Base-by-base conservation (phyloP, 1,140 invertebrate genomes). In the Pogonomyrmex californicus region DNA sequence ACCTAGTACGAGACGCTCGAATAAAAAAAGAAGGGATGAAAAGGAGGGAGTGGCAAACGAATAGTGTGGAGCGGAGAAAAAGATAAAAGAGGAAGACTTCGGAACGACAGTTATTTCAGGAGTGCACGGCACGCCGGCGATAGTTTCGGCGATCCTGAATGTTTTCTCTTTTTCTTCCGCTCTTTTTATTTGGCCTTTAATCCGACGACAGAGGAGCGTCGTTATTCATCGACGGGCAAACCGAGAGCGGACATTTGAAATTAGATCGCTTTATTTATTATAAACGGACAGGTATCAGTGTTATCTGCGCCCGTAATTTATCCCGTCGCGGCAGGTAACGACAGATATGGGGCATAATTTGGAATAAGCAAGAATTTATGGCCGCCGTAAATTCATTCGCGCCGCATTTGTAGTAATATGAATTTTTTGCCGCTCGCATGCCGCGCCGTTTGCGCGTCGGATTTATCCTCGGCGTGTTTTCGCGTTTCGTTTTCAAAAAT, bases 291-390 rank as follows among this genome's bases (percentile, higher is more conserved):
- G 68, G n/a, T 81, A 81, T 88, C 88, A 86, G 63, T 86, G 88
- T 86, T 85, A 78, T 60, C 56, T 47, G 49, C 60, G 1, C 66
- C 23, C 87, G 56, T 83, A 83, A 90, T 90, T 86, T 68, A 86
- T 89, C 68, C 65, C n/a, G 41, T 23, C 56, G 63, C 62, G 83
- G 73, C 56, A 58, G 70, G 83, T 86, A 86, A 90, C 56, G 87
- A 90, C 88, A 86, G 88, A 86, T 82, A 79, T 54, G 70, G 76
- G 17, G 88, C 88, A 89, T 90, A 90, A 90, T 90, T 90, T 86
- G 75, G 70, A 86, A 89, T 82, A 76, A 89, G 87, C 83, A 71
- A 82, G 76, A 88, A 90, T 90, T 90, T 89, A 90, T 82, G 85
- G 47, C 41, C 38, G 58, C 4, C 88, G 58, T 90, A 90, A 90